Conservation (phyloP, 1,140 invertebrate genomes). For the Drosophila parabipectinata region DNA sequence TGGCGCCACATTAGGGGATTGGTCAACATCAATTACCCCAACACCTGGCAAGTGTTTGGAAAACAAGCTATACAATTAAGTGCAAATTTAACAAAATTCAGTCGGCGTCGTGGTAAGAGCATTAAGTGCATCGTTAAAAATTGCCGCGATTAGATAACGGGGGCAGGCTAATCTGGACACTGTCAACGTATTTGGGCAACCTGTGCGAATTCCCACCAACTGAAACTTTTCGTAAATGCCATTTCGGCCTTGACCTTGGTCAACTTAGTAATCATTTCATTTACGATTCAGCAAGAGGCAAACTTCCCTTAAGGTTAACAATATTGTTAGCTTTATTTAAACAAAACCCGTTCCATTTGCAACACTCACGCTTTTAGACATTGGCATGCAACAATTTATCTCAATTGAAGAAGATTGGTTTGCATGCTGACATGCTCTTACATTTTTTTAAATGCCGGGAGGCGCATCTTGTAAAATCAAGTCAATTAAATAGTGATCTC, state of each 20-base stretch:
- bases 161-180: slow-evolving; percentile 50
- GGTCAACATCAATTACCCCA: slow-evolving; percentile 1
- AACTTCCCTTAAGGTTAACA: neutral
- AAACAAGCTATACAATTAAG: neutral
- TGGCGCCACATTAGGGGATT: slow-evolving; percentile 16
- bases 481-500: slow-evolving; percentile 8
- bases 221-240: slow-evolving; percentile 31
- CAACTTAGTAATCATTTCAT: neutral
- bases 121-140: slow-evolving; percentile 18
- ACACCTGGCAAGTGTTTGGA: slow-evolving; percentile 43
- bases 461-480: neutral
- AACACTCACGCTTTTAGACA: slow-evolving; percentile 8
- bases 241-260: slow-evolving; percentile 10
- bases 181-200: slow-evolving; percentile 6
- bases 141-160: slow-evolving; percentile 56
- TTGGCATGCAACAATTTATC: slow-evolving; percentile 61
- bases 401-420: slow-evolving; percentile 62
- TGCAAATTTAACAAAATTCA: neutral
- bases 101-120: neutral
- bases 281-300: neutral
- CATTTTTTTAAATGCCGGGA: slow-evolving; percentile 21
- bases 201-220: slow-evolving; percentile 43
- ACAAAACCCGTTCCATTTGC: slow-evolving; percentile 14
- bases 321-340: neutral
- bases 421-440: slow-evolving; percentile 36